A percentile compares a stretch with the other conserved stretches of the same genome.
phyloP scores from a whole-genome alignment of 53 echinoderm and acorn worm genomes.

The Actinopyga echinites region DNA sequence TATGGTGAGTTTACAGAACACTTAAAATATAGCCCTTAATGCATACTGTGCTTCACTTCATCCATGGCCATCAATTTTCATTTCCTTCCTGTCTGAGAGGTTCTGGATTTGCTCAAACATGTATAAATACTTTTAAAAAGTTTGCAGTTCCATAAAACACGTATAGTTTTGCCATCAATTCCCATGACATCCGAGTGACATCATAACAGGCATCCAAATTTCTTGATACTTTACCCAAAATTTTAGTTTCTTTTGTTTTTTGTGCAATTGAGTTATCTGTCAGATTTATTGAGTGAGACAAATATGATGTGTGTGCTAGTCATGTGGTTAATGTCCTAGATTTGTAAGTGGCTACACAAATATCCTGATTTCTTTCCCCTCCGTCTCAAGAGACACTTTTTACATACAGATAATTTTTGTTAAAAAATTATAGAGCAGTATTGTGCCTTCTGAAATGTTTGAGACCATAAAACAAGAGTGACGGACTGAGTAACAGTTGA shows the following conservation, averaged over 20 bases:
- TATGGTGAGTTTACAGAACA: constrained; percentile 38
- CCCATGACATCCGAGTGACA: constrained; percentile 35
- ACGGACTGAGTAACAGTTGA: background rate
- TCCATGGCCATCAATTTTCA: constrained; percentile 36
- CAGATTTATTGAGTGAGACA: constrained; percentile 20
- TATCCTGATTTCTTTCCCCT: background rate
- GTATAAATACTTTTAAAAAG: constrained; percentile 42
- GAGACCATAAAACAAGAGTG: no score
- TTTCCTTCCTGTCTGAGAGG: constrained; percentile 3
- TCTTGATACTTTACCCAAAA: constrained; percentile 30
- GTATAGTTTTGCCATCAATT: constrained; percentile 32
- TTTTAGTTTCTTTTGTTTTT: constrained; percentile 31
- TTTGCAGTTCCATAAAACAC: constrained; percentile 34
- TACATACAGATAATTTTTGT: constrained; percentile 26
- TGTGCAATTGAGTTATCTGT: constrained; percentile 20
- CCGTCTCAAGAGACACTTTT: background rate
- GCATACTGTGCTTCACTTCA: constrained; percentile 35
- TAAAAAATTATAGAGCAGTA: background rate
- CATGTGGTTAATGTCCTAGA: constrained; percentile 35
- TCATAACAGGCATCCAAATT: constrained; percentile 35
- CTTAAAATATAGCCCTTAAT: constrained; percentile 42
- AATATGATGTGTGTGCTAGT: constrained; percentile 34
- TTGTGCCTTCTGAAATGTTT: no score
- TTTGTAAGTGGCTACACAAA: constrained; percentile 27
- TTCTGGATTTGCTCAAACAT: constrained; percentile 39